Base-by-base conservation (phyloP, 1,140 invertebrate genomes). In the Tetranychus cinnabarinus region DNA sequence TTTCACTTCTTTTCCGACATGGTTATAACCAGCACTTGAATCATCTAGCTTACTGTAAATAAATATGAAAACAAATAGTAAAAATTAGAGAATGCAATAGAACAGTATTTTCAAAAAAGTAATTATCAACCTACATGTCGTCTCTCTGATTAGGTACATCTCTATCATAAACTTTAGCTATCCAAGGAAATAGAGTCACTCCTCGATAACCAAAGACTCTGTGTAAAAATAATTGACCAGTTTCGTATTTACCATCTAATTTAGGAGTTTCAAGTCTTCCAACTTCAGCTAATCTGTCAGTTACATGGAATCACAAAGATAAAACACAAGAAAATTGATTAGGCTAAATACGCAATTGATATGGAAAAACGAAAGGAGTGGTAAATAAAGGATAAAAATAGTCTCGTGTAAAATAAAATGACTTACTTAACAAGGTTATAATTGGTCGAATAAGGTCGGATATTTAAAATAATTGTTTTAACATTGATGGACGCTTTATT, bases 191-290 rank as follows among this genome's bases (percentile, higher is more conserved):
- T 33, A 97, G 76, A 62, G 95, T 82, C 7, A 96, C 88, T 12
- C 92, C 91, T 67, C 92, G 77, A 72, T 97, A 97, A 15, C 90
- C 89, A 76, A 97, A 97, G 23, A 96, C 83, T 69, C 85, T 80
- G 70, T 97, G 92, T 33, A 97, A 75, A 71, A 97, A 95, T 50
- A 95, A 75, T 73, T 96, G 91, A 39, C 91, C 90, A 13, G 90
- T 91, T 68, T 89, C 85, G 77, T 95, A 96, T 75, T 89, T 87
- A 47, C 86, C 87, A 64, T 84, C 78, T 50, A 82, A 71, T 76
- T 89, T 90, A 47, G 86, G 85, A 55, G 79, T 74, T 73, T 90
- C 85, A 63, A 87, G 73, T 67, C 80, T 78, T 33, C 85, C 85
- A 58, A 87, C 82, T 76, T 86, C 83, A n/a, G 81, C 78, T 61